Evolutionary conservation across 64 coral and sea anemone genomes (phyloP), one percentile per base, ranked within the genome.

Genomic region (Astreopora myriophthalma): DNA sequence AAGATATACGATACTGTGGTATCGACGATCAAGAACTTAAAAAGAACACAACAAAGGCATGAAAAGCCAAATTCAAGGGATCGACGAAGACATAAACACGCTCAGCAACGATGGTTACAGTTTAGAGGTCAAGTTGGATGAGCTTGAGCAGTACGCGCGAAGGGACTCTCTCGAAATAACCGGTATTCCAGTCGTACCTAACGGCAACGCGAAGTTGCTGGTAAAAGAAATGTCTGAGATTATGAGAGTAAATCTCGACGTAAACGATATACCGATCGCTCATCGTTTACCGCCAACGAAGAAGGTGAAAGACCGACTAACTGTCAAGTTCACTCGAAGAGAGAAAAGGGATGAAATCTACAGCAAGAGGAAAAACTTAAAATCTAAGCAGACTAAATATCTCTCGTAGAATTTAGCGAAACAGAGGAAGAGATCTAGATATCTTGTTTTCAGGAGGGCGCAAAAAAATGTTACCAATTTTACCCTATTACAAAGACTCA

Each of bases 131-230:
- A 19, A 44, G 11, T 58, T 82, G 25, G 78, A 81, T 34, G 77
- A 81, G 34, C 48, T 60, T 29, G 42, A 37, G 17, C 78, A 82
- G 42, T 82, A 82, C 24, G n/a, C 78, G 16, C n/a, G 48, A 7
- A 82, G 78, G 24, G 78, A 82, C 46, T 57, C 6, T 28, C 77
- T 81, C 40, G 77, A 81, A 81, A 81, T 81, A 44, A 81, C 77
- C 5, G 77, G 77, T 16, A 81, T 81, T 31, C 77, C 46, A 36
- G 11, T 81, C 14, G 77, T 81, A 58, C 77, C 77, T 0, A 58
- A 57, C 23, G 77, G 58, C 42, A 58, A 81, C 23, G 46, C 77
- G 58, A 38, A 19, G 3, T 16, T 42, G 19, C 46, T 81, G n/a
- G 76, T 48, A 52, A 20, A 29, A 42, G 76, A 80, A 80, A 57